A percentile compares a stretch with the other conserved stretches of the same genome.
Conservation (phyloP, 1,140 invertebrate species). For the Leguminivora glycinivorella region DNA sequence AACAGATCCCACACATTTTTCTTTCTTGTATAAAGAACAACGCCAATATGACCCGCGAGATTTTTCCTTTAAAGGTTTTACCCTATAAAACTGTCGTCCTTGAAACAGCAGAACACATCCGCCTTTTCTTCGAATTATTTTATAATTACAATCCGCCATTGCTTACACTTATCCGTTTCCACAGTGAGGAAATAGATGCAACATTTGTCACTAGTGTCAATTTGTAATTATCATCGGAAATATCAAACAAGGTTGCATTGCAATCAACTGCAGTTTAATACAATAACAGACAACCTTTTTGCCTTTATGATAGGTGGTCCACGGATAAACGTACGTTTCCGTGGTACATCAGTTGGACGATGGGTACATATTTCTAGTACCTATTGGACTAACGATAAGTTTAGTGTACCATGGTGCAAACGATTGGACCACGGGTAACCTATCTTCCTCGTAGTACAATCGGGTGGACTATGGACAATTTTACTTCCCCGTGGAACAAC, state of each 20-base stretch:
- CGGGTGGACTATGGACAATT: not conserved
- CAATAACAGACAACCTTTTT: not conserved
- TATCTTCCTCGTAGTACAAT: not conserved
- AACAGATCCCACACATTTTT: not conserved
- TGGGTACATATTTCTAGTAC: not conserved
- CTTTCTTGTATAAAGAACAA: not conserved
- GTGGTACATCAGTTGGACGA: not conserved
- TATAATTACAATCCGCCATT: too few relatives aligned
- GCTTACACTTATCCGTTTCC: too few relatives aligned
- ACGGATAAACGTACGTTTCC: not conserved
- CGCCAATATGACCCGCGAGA: not conserved
- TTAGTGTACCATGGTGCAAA: not conserved
- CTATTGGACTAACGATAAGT: not conserved
- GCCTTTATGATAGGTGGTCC: not conserved
- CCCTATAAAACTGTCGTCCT: not conserved
- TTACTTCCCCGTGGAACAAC: not conserved
- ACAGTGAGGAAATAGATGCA: too few relatives aligned
- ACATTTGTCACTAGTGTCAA: too few relatives aligned
- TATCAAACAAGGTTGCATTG: too few relatives aligned
- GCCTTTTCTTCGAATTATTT: not conserved
- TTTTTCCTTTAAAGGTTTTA: not conserved
- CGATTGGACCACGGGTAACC: not conserved
- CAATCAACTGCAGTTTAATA: too few relatives aligned
- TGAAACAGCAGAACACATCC: not conserved
- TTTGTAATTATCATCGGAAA: too few relatives aligned